Evolutionary conservation across 2,797 vertebrate genomes (phyloP).

Genomic region (Meda fulgida): DNA sequence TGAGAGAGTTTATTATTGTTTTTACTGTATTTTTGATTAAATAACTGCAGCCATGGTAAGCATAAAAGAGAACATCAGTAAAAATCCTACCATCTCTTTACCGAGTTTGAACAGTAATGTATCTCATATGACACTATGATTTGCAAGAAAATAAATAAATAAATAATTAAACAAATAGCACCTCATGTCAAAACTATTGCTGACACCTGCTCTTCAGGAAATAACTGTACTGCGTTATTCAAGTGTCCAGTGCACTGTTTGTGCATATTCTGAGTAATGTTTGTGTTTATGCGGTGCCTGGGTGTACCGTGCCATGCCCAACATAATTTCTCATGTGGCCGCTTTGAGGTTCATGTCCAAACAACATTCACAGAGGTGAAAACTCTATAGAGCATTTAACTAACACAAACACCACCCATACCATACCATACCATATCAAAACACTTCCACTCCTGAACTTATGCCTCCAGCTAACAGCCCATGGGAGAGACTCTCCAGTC

Average conservation of each 20-base stretch:
- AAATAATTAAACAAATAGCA: neutral
- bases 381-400: neutral
- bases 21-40: neutral
- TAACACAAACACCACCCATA: constrained; percentile 23
- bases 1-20: neutral
- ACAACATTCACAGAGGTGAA: constrained; percentile 31
- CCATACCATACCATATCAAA: constrained; percentile 5
- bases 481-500: constrained; percentile 27
- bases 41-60: neutral
- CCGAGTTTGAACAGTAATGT: neutral
- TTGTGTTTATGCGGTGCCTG: constrained; percentile 17
- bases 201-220: neutral
- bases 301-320: constrained; percentile 23
- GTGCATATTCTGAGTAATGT: neutral
- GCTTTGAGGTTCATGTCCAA: constrained; percentile 20
- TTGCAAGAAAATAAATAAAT: neutral
- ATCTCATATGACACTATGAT: neutral
- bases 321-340: constrained; percentile 10
- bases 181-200: neutral
- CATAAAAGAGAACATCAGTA: neutral
- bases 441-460: constrained; percentile 7
- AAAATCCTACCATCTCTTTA: neutral
- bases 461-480: constrained; percentile 7
- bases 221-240: neutral
- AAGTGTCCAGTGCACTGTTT: neutral